These are phyloP conservation scores for Triplophysa siluroides DNA, from an alignment of 2,113 vertebrate species.

Conservation along the genomic window DNA sequence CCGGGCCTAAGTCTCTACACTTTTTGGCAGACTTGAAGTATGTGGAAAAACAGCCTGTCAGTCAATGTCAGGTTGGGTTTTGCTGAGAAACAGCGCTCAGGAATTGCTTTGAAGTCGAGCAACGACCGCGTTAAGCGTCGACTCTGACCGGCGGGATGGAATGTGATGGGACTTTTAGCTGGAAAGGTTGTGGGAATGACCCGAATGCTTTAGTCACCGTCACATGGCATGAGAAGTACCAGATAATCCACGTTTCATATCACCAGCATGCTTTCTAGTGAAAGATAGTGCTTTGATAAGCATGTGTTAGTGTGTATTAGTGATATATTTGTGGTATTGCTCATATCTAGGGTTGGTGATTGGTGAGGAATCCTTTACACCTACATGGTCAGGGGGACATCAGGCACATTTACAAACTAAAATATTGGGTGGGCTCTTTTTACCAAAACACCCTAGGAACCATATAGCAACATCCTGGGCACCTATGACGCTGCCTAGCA, in stretches of 20 bases:
- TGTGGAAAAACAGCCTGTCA: constrained; percentile 2
- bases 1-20: neutral
- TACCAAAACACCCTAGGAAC: too few species aligned
- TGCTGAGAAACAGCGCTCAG: neutral
- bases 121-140: constrained; percentile 5
- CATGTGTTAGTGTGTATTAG: constrained; percentile 16
- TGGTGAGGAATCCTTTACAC: too few species aligned
- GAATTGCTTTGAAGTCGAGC: constrained; percentile 37
- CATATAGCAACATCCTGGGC: neutral
- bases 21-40: neutral
- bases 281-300: constrained; percentile 38
- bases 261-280: constrained; percentile 28
- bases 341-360: too few species aligned
- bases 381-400: too few species aligned
- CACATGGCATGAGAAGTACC: constrained; percentile 40
- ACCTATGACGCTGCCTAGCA: too few species aligned
- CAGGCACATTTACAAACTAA: too few species aligned
- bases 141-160: constrained; percentile 33
- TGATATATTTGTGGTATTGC: constrained; percentile 5
- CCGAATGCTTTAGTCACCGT: constrained; percentile 34
- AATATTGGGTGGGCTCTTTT: too few species aligned
- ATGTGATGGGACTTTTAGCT: constrained; percentile 38
- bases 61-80: neutral
- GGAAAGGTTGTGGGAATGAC: constrained; percentile 55
- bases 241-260: constrained; percentile 34